phyloP scores from a whole-genome alignment of 2,113 vertebrate species.

The Myotis lucifugus region DNA sequence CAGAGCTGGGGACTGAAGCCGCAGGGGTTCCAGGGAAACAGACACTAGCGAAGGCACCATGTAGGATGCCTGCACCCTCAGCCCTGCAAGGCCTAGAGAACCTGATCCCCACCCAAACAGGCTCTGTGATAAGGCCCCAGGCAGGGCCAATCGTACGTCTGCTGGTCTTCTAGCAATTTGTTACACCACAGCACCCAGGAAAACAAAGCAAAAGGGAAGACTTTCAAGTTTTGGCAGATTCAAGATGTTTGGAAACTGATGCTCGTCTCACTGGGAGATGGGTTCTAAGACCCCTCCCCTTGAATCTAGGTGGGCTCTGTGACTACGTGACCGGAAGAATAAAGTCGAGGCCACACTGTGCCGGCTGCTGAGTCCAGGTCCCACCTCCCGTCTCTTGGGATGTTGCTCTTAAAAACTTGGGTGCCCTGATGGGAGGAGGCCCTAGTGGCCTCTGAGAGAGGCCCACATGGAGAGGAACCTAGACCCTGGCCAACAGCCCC shows the following conservation, averaged over 20 bases:
- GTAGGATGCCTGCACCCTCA: not conserved
- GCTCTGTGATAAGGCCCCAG: not conserved
- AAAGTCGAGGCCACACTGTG: no score
- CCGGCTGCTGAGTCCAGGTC: not conserved
- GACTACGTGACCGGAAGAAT: not conserved
- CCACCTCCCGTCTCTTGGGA: not conserved
- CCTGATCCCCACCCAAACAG: not conserved
- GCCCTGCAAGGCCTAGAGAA: not conserved
- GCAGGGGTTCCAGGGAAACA: not conserved
- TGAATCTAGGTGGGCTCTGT: not conserved
- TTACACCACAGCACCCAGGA: not conserved
- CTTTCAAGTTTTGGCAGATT: not conserved
- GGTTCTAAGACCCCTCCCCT: not conserved
- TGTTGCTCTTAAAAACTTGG: not conserved
- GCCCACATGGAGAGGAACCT: not conserved
- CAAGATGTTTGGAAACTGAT: not conserved
- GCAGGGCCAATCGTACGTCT: not conserved
- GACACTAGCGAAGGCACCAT: not conserved
- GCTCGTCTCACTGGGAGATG: not conserved
- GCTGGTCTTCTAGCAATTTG: not conserved
- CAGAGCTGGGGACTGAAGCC: not conserved
- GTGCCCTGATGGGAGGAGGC: not conserved
- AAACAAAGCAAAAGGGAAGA: not conserved
- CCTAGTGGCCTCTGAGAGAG: not conserved
- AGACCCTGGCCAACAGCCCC: not conserved